Percentiles rank a stretch among this genome's conserved stretches.
These are phyloP conservation scores for Rhinopomastus cyanomelas DNA, from an alignment of 2,113 vertebrate species.

Conservation along the genomic window DNA sequence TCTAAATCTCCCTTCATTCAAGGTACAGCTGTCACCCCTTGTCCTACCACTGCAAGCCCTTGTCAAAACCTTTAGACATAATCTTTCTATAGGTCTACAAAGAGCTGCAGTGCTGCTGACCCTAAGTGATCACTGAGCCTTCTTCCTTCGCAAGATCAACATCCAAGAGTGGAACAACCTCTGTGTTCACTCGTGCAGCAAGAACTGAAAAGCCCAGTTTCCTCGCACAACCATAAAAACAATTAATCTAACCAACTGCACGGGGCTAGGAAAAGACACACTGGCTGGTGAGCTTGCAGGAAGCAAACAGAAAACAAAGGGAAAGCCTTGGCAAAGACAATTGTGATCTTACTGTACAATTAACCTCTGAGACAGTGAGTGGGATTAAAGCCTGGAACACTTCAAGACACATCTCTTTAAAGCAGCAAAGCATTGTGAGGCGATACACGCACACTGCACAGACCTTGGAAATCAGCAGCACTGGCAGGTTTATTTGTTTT, in stretches of 20 bases:
- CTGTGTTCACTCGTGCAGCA: background rate
- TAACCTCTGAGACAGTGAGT: slow-evolving; percentile 37
- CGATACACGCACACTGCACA: slow-evolving; percentile 21
- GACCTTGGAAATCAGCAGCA: slow-evolving; percentile 52
- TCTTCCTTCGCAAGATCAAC: background rate
- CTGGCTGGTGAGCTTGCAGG: background rate
- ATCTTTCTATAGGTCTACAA: background rate
- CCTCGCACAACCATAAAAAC: slow-evolving; percentile 8
- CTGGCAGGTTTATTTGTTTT: slow-evolving; percentile 70
- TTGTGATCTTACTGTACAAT: slow-evolving; percentile 39
- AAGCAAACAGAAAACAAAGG: slow-evolving; percentile 12
- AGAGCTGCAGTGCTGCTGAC: background rate
- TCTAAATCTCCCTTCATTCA: background rate
- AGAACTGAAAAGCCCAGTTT: background rate
- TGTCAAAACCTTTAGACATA: background rate
- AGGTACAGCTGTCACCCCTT: no score
- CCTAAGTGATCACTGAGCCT: background rate
- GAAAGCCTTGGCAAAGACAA: slow-evolving; percentile 41
- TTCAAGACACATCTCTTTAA: slow-evolving; percentile 10
- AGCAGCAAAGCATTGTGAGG: background rate
- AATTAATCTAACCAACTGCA: background rate
- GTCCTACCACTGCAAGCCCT: background rate
- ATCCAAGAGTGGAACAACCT: background rate
- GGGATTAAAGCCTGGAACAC: slow-evolving; percentile 43
- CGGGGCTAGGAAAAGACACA: background rate